Percentiles rank a stretch among this genome's conserved stretches.
phyloP scores from a whole-genome alignment of 2,888 invertebrate genomes.

The Globia sparganii region DNA sequence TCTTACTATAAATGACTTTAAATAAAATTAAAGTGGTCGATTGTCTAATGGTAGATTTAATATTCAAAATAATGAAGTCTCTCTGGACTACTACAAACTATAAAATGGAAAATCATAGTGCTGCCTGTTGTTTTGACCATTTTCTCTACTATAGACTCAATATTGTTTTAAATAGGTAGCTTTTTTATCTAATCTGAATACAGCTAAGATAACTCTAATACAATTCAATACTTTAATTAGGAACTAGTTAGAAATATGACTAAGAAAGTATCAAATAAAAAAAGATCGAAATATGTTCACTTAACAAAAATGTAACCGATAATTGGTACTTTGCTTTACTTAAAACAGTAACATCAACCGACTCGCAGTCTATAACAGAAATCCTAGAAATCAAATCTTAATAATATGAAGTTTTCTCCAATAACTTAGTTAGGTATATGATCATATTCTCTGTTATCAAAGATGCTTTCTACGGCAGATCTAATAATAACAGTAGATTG shows the following conservation, averaged over 20 bases:
- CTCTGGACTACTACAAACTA: not conserved
- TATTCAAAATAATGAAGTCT: not conserved
- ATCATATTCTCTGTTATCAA: slow-evolving; percentile 18
- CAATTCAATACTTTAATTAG: not conserved
- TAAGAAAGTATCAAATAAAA: not conserved
- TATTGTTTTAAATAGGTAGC: not conserved
- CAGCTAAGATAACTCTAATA: not conserved
- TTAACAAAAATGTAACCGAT: not conserved
- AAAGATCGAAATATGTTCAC: not conserved
- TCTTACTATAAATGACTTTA: not conserved
- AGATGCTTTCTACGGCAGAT: not conserved
- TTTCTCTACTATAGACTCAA: not conserved
- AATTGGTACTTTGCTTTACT: not conserved
- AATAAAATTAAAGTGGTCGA: not conserved
- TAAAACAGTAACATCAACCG: not conserved
- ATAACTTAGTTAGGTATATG: not conserved
- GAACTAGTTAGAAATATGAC: not conserved
- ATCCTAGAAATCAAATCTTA: slow-evolving; percentile 27
- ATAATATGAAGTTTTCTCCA: not conserved
- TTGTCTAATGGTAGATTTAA: not conserved
- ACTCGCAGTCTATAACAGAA: not conserved
- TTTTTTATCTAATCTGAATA: not conserved
- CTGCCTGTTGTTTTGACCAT: not conserved
- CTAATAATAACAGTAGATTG: slow-evolving; percentile 12
- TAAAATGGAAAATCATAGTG: not conserved